These are phyloP conservation scores for Gila orcuttii DNA, from an alignment of 2,113 vertebrate species.

Conservation along the genomic window DNA sequence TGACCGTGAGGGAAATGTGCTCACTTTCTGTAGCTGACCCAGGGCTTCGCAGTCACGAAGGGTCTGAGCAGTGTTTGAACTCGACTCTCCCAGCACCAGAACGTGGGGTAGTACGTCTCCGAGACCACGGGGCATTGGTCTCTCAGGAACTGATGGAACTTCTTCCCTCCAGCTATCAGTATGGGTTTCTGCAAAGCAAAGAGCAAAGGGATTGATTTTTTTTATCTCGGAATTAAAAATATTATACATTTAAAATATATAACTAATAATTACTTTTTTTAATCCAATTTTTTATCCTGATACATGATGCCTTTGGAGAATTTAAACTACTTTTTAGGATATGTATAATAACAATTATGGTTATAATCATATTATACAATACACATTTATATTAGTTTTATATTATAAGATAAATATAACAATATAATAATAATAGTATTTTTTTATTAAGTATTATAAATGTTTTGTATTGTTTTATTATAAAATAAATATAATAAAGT, in stretches of 20 bases:
- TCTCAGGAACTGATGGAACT: slow-evolving; percentile 89
- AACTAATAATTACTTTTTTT: not conserved
- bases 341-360: not conserved
- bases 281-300: not conserved
- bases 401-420: not conserved
- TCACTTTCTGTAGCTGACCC: slow-evolving; percentile 94
- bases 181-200: slow-evolving; percentile 86
- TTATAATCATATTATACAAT: not conserved
- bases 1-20: slow-evolving; percentile 10
- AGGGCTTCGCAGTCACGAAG: slow-evolving; percentile 92
- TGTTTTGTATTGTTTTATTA: not conserved
- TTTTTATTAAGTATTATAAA: not conserved
- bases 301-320: not conserved
- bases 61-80: slow-evolving; percentile 93
- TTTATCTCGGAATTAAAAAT: not conserved
- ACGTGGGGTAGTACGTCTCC: slow-evolving; percentile 96
- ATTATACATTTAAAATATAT: not conserved
- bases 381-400: not conserved
- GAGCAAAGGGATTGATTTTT: not conserved
- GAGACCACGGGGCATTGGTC: slow-evolving; percentile 93
- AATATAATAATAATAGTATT: not conserved
- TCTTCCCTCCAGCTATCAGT: slow-evolving; percentile 88
- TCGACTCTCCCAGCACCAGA: slow-evolving; percentile 98
- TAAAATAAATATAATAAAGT: not conserved
- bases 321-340: not conserved